A percentile compares a stretch with the other conserved stretches of the same genome.
phyloP scores from a whole-genome alignment of 2,113 vertebrate species.

The Steatornis caripensis region DNA sequence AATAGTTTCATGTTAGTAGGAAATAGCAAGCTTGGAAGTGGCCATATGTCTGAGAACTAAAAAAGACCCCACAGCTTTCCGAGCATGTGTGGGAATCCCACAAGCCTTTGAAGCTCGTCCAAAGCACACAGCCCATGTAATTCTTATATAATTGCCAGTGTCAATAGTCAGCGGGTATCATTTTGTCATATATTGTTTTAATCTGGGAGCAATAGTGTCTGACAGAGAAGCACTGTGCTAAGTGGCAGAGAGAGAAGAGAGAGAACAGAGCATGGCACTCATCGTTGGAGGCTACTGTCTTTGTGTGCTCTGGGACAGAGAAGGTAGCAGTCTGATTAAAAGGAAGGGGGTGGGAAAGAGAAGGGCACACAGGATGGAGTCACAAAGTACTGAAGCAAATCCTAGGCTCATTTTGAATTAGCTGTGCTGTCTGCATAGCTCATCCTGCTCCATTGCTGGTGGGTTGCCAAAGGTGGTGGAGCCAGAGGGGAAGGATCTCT shows the following conservation, averaged over 20 bases:
- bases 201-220: slow-evolving; percentile 72
- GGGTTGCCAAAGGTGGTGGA: background rate
- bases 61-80: slow-evolving; percentile 33
- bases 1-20: slow-evolving; percentile 64
- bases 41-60: slow-evolving; percentile 16
- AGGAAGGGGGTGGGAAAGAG: background rate
- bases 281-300: background rate
- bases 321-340: background rate
- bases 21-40: slow-evolving; percentile 56
- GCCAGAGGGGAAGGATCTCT: background rate
- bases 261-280: background rate
- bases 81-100: slow-evolving; percentile 69
- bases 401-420: background rate
- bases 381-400: background rate
- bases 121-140: slow-evolving; percentile 62
- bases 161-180: slow-evolving; percentile 62
- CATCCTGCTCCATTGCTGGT: background rate
- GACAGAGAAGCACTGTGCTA: background rate
- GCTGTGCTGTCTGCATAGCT: background rate
- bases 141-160: slow-evolving; percentile 57
- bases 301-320: background rate
- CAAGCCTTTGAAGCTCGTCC: slow-evolving; percentile 52
- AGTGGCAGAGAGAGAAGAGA: background rate
- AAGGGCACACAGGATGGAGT: fast-evolving
- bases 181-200: slow-evolving; percentile 79